Evolutionary conservation across 1,140 invertebrate genomes (phyloP).

Genomic region (Anastrepha obliqua): DNA sequence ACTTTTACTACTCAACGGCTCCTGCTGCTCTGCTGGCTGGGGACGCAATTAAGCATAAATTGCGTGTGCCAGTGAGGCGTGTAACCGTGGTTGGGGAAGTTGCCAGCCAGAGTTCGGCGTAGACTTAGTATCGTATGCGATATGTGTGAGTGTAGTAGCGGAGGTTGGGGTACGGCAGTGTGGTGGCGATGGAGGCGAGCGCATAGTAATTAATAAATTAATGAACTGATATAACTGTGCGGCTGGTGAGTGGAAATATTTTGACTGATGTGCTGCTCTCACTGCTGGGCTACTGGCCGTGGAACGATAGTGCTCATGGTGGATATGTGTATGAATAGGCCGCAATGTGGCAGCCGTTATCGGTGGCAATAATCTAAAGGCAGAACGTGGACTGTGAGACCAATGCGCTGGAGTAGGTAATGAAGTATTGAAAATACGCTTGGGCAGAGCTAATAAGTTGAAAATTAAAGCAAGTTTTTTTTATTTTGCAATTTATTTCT

Average conservation of each 20-base stretch:
- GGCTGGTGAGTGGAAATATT: not conserved
- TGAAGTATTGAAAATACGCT: too few relatives aligned
- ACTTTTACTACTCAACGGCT: not conserved
- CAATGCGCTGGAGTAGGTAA: not conserved
- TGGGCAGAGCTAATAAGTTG: too few relatives aligned
- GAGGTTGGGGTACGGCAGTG: not conserved
- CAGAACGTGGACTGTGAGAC: not conserved
- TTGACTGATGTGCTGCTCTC: conserved; percentile 20
- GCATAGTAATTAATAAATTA: conserved; percentile 53
- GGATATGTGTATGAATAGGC: not conserved
- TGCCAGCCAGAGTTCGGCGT: not conserved
- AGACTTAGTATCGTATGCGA: not conserved
- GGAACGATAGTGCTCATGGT: not conserved
- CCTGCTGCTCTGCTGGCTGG: not conserved
- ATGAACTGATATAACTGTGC: conserved; percentile 20
- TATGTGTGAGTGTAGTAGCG: not conserved
- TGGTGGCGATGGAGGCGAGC: conserved; percentile 2
- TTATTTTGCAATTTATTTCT: too few relatives aligned
- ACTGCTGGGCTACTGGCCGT: not conserved
- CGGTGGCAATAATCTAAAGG: conserved; percentile 14
- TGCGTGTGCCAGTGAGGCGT: conserved; percentile 43
- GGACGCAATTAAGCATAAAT: conserved; percentile 51
- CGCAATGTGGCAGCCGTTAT: not conserved
- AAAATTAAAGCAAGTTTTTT: too few relatives aligned
- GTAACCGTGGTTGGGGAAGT: conserved; percentile 25